These are phyloP conservation scores for Pharmacophagus antenor DNA, from an alignment of 2,888 invertebrate genomes.

Conservation along the genomic window DNA sequence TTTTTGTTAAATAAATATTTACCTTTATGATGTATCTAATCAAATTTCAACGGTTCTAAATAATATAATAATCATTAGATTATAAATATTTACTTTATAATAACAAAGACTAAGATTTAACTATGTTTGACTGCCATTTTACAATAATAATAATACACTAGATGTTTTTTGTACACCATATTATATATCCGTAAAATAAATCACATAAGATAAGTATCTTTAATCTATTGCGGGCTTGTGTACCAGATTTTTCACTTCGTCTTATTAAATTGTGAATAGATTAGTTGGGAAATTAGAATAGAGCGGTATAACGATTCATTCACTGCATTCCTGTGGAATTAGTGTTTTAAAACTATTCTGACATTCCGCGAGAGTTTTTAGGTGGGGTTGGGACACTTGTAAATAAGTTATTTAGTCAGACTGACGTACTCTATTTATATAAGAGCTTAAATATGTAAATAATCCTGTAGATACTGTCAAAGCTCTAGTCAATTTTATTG, in stretches of 20 bases:
- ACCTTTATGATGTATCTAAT: too few species aligned
- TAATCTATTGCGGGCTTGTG: slow-evolving; percentile 2
- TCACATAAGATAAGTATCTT: slow-evolving; percentile 19
- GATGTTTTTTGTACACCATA: slow-evolving; percentile 32
- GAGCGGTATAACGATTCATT: neutral
- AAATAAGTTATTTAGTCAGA: slow-evolving; percentile 55
- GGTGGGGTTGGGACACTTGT: slow-evolving; percentile 39
- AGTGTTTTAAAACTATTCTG: neutral
- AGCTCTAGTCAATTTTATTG: slow-evolving; percentile 76
- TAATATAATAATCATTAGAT: neutral
- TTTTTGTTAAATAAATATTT: too few species aligned
- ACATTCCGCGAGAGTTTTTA: slow-evolving; percentile 1
- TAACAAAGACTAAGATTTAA: slow-evolving; percentile 30
- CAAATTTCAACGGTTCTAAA: neutral
- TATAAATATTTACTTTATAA: slow-evolving; percentile 5
- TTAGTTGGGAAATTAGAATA: slow-evolving; percentile 23
- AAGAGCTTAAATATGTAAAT: slow-evolving; percentile 76
- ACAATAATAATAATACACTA: slow-evolving; percentile 32
- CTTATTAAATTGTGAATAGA: slow-evolving; percentile 25
- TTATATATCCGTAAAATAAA: slow-evolving; percentile 25
- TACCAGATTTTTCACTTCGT: slow-evolving; percentile 19
- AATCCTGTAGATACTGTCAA: slow-evolving; percentile 69
- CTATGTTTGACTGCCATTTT: slow-evolving; percentile 42
- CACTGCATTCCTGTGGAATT: slow-evolving; percentile 9
- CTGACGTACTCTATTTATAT: slow-evolving; percentile 59